Percentiles rank a stretch among this genome's conserved stretches.
These are phyloP conservation scores for Melospiza georgiana DNA, from an alignment of 2,113 vertebrate species.

Conservation along the genomic window DNA sequence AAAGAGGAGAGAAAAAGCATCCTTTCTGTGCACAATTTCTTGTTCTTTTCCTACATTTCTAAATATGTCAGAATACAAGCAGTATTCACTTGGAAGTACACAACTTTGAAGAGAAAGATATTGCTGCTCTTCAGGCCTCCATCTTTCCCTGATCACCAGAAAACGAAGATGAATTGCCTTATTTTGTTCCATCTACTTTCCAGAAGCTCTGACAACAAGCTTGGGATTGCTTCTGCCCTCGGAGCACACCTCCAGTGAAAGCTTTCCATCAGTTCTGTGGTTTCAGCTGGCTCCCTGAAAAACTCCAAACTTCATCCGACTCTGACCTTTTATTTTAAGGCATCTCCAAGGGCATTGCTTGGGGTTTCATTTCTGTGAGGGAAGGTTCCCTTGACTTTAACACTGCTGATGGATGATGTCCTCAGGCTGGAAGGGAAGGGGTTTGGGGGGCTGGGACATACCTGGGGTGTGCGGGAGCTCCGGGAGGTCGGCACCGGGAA, in stretches of 20 bases:
- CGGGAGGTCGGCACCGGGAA: accelerated
- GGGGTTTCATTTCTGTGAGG: not conserved
- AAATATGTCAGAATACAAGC: not conserved
- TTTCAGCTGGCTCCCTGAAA: not conserved
- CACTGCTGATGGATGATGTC: not conserved
- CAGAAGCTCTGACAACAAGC: not conserved
- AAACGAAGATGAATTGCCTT: not conserved
- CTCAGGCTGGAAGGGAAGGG: not conserved
- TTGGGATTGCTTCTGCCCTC: not conserved
- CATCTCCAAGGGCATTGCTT: not conserved
- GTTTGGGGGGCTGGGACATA: not conserved
- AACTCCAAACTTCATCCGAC: not conserved
- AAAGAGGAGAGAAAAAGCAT: not conserved
- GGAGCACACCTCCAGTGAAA: not conserved
- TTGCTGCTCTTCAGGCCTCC: not conserved
- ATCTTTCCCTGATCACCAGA: not conserved
- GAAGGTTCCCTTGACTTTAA: not conserved
- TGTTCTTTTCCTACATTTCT: not conserved
- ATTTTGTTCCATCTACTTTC: not conserved
- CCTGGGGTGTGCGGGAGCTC: not conserved
- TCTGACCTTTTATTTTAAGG: not conserved
- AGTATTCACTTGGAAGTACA: not conserved
- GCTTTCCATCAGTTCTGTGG: not conserved
- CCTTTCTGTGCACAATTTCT: not conserved
- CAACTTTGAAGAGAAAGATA: not conserved